A percentile compares a stretch with the other conserved stretches of the same genome.
phyloP scores from a whole-genome alignment of 2,797 vertebrate genomes.

The Eulemur mongoz region DNA sequence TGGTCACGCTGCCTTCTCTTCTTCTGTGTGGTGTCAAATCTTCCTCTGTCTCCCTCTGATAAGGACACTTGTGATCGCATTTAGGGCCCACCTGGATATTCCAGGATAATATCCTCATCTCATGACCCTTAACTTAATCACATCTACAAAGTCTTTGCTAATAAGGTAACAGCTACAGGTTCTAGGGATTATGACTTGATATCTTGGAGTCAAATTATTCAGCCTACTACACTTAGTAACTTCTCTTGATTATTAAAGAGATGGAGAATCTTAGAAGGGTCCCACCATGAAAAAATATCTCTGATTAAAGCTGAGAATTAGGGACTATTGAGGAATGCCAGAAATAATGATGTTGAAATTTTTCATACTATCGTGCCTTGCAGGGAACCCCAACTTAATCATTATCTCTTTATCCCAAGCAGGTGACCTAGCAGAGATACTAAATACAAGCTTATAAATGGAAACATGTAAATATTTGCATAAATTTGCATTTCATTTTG shows the following conservation, averaged over 20 bases:
- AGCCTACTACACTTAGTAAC: neutral
- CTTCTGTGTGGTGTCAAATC: neutral
- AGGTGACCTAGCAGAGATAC: neutral
- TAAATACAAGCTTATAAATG: neutral
- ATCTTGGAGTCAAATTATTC: neutral
- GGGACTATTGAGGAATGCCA: neutral
- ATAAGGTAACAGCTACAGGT: neutral
- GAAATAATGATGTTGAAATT: neutral
- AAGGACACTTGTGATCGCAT: neutral
- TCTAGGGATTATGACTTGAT: neutral
- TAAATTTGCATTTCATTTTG: constrained; percentile 1
- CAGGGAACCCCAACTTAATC: neutral
- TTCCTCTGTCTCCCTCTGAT: neutral
- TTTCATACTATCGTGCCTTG: neutral
- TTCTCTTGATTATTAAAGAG: neutral
- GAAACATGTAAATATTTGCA: neutral
- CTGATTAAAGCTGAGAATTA: neutral
- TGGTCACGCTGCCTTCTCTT: neutral
- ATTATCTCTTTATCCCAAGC: constrained; percentile 3
- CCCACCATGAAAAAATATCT: neutral
- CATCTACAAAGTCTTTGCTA: neutral
- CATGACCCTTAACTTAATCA: neutral
- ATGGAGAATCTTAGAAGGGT: neutral
- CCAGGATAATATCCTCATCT: neutral
- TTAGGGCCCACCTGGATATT: neutral